Evolutionary conservation across 2,113 vertebrate species (phyloP).

Genomic region (Stercorarius parasiticus): DNA sequence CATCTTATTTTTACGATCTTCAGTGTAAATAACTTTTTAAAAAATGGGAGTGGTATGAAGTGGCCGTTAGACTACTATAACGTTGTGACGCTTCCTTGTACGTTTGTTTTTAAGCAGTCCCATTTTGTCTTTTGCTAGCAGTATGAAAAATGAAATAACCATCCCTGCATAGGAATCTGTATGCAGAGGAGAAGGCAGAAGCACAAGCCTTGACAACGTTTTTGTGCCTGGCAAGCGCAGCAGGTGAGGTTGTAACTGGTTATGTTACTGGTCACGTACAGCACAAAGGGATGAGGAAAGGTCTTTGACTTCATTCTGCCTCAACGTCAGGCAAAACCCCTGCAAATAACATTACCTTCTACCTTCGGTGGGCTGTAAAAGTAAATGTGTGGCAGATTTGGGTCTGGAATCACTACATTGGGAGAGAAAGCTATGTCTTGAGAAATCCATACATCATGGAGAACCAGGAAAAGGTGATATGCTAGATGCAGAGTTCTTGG

Average conservation of each 20-base stretch:
- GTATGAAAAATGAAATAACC: neutral
- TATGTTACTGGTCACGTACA: neutral
- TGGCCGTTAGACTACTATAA: neutral
- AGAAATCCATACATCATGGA: neutral
- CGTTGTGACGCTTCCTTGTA: fast-evolving
- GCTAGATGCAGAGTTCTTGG: neutral
- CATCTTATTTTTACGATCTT: neutral
- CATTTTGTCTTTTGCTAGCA: neutral
- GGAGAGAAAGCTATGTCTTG: neutral
- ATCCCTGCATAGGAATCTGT: neutral
- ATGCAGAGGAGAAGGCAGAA: neutral
- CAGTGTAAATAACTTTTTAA: neutral
- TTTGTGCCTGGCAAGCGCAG: neutral
- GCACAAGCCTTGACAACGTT: no score
- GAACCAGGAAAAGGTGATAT: neutral
- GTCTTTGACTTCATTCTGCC: neutral
- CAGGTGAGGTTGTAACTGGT: neutral
- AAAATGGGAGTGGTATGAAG: neutral
- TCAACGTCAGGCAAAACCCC: neutral
- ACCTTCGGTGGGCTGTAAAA: neutral
- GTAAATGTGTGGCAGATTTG: neutral
- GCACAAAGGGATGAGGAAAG: fast-evolving
- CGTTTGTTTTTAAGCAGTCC: fast-evolving
- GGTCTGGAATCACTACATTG: neutral
- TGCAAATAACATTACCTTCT: neutral